phyloP scores from a whole-genome alignment of 1,140 invertebrate genomes.

The Meloidogyne floridensis region DNA sequence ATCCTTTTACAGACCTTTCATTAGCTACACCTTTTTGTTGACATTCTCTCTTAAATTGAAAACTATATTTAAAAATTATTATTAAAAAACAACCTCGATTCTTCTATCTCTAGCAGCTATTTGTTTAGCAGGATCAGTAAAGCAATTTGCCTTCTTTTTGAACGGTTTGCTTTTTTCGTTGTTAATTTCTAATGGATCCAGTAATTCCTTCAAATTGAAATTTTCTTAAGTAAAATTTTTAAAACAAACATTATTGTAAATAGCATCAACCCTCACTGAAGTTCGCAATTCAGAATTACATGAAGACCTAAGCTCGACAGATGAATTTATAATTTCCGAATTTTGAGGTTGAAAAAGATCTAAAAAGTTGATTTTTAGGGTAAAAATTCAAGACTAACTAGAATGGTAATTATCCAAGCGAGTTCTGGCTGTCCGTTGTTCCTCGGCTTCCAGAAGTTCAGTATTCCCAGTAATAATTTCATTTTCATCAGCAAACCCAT shows the following conservation, averaged over 20 bases:
- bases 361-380: background rate
- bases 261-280: background rate
- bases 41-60: conserved; percentile 30
- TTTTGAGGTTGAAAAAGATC: background rate
- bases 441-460: background rate
- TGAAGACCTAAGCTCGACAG: background rate
- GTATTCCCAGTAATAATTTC: background rate
- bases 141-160: conserved; percentile 26
- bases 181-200: conserved; percentile 29
- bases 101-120: conserved; percentile 23
- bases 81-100: conserved; percentile 27
- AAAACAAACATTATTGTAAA: conserved; percentile 8
- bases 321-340: background rate
- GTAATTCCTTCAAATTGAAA: conserved; percentile 17
- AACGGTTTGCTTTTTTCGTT: conserved; percentile 29
- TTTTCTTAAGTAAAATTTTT: background rate
- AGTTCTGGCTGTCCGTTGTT: background rate
- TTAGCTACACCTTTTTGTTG: conserved; percentile 29
- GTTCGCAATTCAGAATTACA: background rate
- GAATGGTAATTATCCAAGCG: background rate
- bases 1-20: conserved; percentile 26
- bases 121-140: conserved; percentile 29
- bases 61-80: background rate
- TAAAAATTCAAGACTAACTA: background rate
- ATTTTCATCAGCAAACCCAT: conserved; percentile 17